phyloP scores from a whole-genome alignment of 2,113 vertebrate species.

The Pogona vitticeps region DNA sequence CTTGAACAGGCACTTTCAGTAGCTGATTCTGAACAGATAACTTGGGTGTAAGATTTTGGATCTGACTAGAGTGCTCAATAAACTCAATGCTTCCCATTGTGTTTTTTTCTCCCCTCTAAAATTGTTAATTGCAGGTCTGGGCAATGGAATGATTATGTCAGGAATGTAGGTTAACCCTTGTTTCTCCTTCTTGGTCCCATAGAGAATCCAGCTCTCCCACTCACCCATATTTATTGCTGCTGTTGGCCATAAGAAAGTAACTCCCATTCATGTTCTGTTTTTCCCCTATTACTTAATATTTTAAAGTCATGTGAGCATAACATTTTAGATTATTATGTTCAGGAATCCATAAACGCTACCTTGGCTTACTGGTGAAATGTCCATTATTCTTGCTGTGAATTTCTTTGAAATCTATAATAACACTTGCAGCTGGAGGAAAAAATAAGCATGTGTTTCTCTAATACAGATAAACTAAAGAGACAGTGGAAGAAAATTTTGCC shows the following conservation, averaged over 20 bases:
- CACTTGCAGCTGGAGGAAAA: no score
- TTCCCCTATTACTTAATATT: background rate
- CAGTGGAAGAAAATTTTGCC: background rate
- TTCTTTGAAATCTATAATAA: no score
- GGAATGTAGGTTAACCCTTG: no score
- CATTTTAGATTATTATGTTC: background rate
- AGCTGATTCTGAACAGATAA: background rate
- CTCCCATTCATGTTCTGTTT: background rate
- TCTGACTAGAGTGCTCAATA: background rate
- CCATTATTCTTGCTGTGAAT: no score
- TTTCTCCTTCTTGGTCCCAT: no score
- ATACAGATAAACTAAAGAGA: no score
- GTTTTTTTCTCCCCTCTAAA: no score
- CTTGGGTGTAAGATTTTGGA: background rate
- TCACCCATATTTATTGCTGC: background rate
- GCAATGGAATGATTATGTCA: no score
- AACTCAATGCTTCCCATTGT: background rate
- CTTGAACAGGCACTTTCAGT: background rate
- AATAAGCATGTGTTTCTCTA: no score
- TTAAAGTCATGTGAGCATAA: background rate
- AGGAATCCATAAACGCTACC: background rate
- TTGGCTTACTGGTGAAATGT: background rate
- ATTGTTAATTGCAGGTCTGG: no score
- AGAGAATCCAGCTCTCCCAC: background rate
- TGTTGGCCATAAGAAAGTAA: background rate